Conservation (phyloP, 1,140 invertebrate species). For the Zaprionus davidi region DNA sequence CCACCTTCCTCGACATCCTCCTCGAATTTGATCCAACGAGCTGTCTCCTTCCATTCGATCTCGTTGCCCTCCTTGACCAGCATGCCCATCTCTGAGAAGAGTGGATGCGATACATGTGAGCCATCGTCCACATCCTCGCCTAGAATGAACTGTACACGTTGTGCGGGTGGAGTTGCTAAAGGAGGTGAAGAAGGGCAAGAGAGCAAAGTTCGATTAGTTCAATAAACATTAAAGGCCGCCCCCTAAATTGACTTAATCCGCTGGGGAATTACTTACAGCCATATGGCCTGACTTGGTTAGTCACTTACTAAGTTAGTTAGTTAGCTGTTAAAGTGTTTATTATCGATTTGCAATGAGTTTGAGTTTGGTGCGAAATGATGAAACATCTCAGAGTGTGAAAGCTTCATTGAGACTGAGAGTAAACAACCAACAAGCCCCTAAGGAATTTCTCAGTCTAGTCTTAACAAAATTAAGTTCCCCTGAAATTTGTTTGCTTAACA, state of each 20-base stretch:
- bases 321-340: constrained; percentile 3
- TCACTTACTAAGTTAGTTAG: constrained; percentile 29
- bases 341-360: constrained; percentile 1
- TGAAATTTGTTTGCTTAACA: not conserved
- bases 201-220: constrained; percentile 23
- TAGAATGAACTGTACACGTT: constrained; percentile 97
- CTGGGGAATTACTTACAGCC: constrained; percentile 12
- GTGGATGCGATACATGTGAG: constrained; percentile 92
- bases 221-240: constrained; percentile 19
- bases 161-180: constrained; percentile 93
- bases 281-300: constrained; percentile 19
- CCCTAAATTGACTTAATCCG: constrained; percentile 10
- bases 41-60: constrained; percentile 98
- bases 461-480: not conserved
- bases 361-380: not conserved
- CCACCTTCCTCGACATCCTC: constrained; percentile 97
- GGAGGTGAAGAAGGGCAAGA: not conserved
- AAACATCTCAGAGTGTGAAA: not conserved
- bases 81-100: constrained; percentile 98
- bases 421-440: not conserved
- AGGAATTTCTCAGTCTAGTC: constrained; percentile 1
- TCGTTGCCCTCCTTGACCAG: constrained; percentile 94
- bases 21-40: constrained; percentile 97
- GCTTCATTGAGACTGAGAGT: not conserved
- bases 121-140: constrained; percentile 96